Base-by-base conservation (phyloP, 2,113 vertebrate genomes). In the Lathamus discolor region DNA sequence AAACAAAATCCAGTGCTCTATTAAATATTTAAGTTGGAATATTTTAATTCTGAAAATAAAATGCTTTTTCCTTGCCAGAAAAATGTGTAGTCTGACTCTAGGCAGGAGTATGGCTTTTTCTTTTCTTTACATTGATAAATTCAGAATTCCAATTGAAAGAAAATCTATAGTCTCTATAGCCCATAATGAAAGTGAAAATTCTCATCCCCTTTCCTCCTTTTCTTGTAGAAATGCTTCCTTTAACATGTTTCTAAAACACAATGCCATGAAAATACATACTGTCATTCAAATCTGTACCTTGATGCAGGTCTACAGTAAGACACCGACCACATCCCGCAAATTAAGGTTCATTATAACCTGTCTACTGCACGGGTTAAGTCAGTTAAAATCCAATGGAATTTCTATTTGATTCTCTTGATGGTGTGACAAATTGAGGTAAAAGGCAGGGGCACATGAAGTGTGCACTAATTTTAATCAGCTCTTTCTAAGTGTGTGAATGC, bases 401-500 rank as follows among this genome's bases (percentile, higher is more conserved):
- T 96, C 91, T 94, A 74, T 95, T 76, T 6, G 4, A 46, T 84
- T 82, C 46, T 92, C 86, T 91, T 49, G 8, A 9, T 27, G 69
- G 73, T 90, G 88, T 90, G 84, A 93, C 63, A 94, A 95, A 96
- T 93, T 1, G 2, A 97, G 88, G 64, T 39, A 88, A 94, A 95
- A 97, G 91, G 74, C 86, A 94, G 89, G 91, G 86, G 76, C 77
- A 95, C 68, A 54, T 82, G 92, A 97, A 92, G 77, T 80, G 92
- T 95, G 44, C 74, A 35, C 95, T 96, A 96, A 97, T 98, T 97
- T 97, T 95, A 96, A 93, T 97, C 97, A 93, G 62, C 51, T 73
- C 61, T 74, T 88, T 93, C 88, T 33, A 55, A 95, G 84, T 92
- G 72, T 96, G 83, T 91, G 95, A 97, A 96, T 93, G 85, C 88